phyloP scores from a whole-genome alignment of 2,888 invertebrate species.

The Adelphocoris suturalis region DNA sequence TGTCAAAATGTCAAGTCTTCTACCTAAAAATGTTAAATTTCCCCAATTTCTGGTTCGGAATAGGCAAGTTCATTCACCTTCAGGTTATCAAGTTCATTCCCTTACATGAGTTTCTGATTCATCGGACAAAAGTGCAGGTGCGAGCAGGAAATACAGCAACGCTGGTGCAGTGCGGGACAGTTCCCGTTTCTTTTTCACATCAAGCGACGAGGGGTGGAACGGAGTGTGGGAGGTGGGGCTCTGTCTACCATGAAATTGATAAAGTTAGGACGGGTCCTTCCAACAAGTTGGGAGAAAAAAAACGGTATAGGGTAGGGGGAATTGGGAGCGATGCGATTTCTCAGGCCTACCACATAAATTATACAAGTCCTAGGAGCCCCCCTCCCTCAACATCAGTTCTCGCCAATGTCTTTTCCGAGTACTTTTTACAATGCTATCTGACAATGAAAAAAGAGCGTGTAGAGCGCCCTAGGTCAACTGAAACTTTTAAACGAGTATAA shows the following conservation, averaged over 20 bases:
- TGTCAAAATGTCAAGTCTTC: no score
- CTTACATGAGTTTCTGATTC: neutral
- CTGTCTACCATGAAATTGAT: constrained; percentile 66
- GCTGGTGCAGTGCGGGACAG: constrained; percentile 37
- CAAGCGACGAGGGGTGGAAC: neutral
- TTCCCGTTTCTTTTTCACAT: constrained; percentile 41
- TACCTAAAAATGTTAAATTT: neutral
- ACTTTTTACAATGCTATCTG: constrained; percentile 13
- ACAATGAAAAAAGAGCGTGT: constrained; percentile 49
- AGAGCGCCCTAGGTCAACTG: neutral
- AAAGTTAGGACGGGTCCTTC: constrained; percentile 55
- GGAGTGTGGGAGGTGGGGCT: neutral
- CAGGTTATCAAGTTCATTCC: neutral
- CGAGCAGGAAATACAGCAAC: constrained; percentile 59
- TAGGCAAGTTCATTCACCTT: no score
- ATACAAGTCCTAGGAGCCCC: constrained; percentile 22
- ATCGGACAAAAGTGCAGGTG: constrained; percentile 43
- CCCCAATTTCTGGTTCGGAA: neutral
- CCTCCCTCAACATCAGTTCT: neutral
- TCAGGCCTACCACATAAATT: constrained; percentile 55
- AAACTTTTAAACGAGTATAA: neutral
- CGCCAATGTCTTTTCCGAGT: neutral
- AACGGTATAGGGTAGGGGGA: constrained; percentile 24
- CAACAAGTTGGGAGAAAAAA: constrained; percentile 35
- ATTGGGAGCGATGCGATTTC: constrained; percentile 40